These are phyloP conservation scores for Tigriopus californicus DNA, from an alignment of 2,888 invertebrate species.

Conservation along the genomic window DNA sequence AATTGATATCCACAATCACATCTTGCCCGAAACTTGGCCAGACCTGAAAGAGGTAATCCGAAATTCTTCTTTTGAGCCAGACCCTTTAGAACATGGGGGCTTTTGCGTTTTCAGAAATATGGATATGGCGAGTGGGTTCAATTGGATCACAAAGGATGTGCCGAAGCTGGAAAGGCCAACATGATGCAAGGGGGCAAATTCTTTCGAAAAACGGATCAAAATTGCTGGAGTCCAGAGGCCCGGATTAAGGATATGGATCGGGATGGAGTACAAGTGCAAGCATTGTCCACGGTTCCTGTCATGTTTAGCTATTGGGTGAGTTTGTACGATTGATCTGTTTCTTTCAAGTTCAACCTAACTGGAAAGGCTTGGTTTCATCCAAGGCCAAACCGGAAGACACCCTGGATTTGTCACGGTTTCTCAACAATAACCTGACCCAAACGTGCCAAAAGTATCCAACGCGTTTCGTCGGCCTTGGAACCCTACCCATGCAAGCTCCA, in stretches of 20 bases:
- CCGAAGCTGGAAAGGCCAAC: slow-evolving; percentile 25
- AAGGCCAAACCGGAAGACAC: slow-evolving; percentile 35
- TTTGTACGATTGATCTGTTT: not conserved
- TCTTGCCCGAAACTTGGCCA: slow-evolving; percentile 34
- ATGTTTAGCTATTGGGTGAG: slow-evolving; percentile 39
- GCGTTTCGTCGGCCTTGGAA: slow-evolving; percentile 34
- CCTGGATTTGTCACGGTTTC: slow-evolving; percentile 29
- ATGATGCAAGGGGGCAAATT: slow-evolving; percentile 32
- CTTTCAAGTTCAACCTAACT: too few species aligned
- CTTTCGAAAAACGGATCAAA: slow-evolving; percentile 34
- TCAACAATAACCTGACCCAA: slow-evolving; percentile 34
- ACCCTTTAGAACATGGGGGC: too few species aligned
- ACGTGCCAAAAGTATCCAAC: slow-evolving; percentile 29
- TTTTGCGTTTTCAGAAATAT: slow-evolving; percentile 27
- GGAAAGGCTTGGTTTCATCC: slow-evolving; percentile 6
- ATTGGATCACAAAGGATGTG: slow-evolving; percentile 26
- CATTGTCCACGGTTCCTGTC: slow-evolving; percentile 37
- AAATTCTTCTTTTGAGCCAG: not conserved
- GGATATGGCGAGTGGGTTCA: slow-evolving; percentile 36
- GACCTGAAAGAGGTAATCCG: slow-evolving; percentile 31
- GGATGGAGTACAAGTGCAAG: slow-evolving; percentile 34
- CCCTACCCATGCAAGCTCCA: slow-evolving; percentile 35
- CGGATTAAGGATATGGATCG: slow-evolving; percentile 34
- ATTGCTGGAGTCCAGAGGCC: slow-evolving; percentile 33
- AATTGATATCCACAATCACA: slow-evolving; percentile 36